Base-by-base conservation (phyloP, 2,888 invertebrate species). In the Drosophila siamana region DNA sequence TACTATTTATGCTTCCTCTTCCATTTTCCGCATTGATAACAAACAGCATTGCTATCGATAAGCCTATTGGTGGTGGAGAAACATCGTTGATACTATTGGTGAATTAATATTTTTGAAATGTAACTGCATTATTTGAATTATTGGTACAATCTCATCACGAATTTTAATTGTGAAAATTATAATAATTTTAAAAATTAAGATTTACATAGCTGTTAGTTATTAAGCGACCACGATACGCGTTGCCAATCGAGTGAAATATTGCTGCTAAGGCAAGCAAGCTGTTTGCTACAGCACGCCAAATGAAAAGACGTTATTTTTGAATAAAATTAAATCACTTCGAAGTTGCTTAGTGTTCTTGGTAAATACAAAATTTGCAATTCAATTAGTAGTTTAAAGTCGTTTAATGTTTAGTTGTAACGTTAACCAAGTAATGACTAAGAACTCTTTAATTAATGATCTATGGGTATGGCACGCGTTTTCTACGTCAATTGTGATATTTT, bases 1-100 rank as follows among this genome's bases (percentile, higher is more conserved):
- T 65, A 70, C 70, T 52, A 65, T 24, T 50, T 2, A 9, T 50
- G 28, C 47, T 54, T 46, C 43, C 24, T 52, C 63, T 47, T 16
- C n/a, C 19, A 19, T 3, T 19, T 19, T 13, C 16, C 2, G 16
- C 41, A 60, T 44, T 50, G 60, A 56, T 51, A 60, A 38, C 48
- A 38, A 15, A 15, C 36, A 38, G 22, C 6, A 50, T 28, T 5
- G 13, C 16, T n/a, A 33, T 46, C 46, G 46, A 13, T 24, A 46
- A n/a, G n/a, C 8, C 2, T 2, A 9, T 2, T 5, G 0, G 5
- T 60, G 69, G 63, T 60, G 15, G 4, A 28, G n/a, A 48, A 40
- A n/a, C 19, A 28, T 13, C 19, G 5, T 4, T 24, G 56, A 56
- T 60, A 65, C 56, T 61, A 16, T 13, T 33, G 19, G 2, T 26